A percentile compares a stretch with the other conserved stretches of the same genome.
phyloP scores from a whole-genome alignment of 2,888 invertebrate species.

The Brachylomia viminalis region DNA sequence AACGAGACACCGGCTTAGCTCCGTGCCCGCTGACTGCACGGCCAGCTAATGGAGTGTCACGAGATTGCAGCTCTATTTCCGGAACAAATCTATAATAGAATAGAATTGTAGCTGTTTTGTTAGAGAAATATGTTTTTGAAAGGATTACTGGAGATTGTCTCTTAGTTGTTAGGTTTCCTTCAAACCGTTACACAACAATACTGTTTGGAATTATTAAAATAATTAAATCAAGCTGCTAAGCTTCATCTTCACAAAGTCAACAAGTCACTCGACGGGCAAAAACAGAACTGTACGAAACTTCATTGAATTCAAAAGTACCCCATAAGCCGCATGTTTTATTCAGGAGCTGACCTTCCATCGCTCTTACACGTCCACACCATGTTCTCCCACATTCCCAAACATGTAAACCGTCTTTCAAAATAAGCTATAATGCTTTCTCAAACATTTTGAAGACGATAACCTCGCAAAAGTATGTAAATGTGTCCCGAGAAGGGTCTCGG shows the following conservation, averaged over 20 bases:
- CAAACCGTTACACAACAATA: not conserved
- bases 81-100: slow-evolving; percentile 48
- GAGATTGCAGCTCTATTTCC: slow-evolving; percentile 34
- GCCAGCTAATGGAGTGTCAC: slow-evolving; percentile 59
- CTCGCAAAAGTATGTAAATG: slow-evolving; percentile 71
- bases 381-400: slow-evolving; percentile 44
- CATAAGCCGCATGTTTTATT: slow-evolving; percentile 50
- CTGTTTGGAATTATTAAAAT: not conserved
- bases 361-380: slow-evolving; percentile 43
- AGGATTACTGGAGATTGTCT: not conserved
- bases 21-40: slow-evolving; percentile 56
- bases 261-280: slow-evolving; percentile 10
- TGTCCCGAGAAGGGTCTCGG: slow-evolving; percentile 39
- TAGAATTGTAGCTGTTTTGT: slow-evolving; percentile 32
- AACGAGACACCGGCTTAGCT: slow-evolving; percentile 58
- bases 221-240: not conserved
- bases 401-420: slow-evolving; percentile 57
- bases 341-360: slow-evolving; percentile 44
- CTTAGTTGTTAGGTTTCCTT: not conserved
- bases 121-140: slow-evolving; percentile 6
- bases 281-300: not conserved
- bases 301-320: slow-evolving; percentile 44
- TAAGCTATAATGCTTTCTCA: slow-evolving; percentile 64
- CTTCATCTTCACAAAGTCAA: not conserved
- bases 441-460: slow-evolving; percentile 64